Conservation (phyloP, 92 coral and sea anemone species). For the Actinernus sp. region DNA sequence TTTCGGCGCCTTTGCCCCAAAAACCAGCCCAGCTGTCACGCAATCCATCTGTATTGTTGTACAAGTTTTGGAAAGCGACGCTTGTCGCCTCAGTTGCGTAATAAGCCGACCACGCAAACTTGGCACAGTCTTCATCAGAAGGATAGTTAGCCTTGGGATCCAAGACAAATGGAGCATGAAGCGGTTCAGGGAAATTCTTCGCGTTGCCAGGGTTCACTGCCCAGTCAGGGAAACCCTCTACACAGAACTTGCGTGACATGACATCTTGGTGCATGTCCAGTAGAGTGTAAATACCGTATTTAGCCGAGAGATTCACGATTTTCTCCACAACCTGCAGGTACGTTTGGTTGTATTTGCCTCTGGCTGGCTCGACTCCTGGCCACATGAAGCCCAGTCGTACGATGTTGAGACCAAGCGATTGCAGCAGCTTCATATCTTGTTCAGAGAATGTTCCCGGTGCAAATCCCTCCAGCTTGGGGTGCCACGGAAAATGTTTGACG, state of each 20-base stretch:
- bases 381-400: slow-evolving; percentile 97
- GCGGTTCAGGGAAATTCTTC: slow-evolving; percentile 82
- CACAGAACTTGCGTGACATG: slow-evolving; percentile 91
- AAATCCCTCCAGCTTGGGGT: slow-evolving; percentile 87
- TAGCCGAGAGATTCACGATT: slow-evolving; percentile 78
- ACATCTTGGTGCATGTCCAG: slow-evolving; percentile 99
- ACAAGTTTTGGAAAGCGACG: slow-evolving; percentile 90
- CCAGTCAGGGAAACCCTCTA: slow-evolving; percentile 97
- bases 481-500: slow-evolving; percentile 94
- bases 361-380: slow-evolving; percentile 93
- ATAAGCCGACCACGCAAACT: slow-evolving; percentile 84
- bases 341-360: slow-evolving; percentile 88
- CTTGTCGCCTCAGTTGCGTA: slow-evolving; percentile 91
- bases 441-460: slow-evolving; percentile 84
- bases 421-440: slow-evolving; percentile 91
- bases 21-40: slow-evolving; percentile 92
- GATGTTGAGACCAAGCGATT: slow-evolving; percentile 91
- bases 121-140: slow-evolving; percentile 81
- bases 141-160: slow-evolving; percentile 92
- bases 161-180: slow-evolving; percentile 78
- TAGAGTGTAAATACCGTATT: slow-evolving; percentile 89
- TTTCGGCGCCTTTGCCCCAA: slow-evolving; percentile 91
- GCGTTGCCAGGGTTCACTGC: slow-evolving; percentile 86
- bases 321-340: slow-evolving; percentile 79
- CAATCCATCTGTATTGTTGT: slow-evolving; percentile 88